Percentiles rank a stretch among this genome's conserved stretches.
phyloP scores from a whole-genome alignment of 2,113 vertebrate genomes.

The Poeciliopsis occidentalis region DNA sequence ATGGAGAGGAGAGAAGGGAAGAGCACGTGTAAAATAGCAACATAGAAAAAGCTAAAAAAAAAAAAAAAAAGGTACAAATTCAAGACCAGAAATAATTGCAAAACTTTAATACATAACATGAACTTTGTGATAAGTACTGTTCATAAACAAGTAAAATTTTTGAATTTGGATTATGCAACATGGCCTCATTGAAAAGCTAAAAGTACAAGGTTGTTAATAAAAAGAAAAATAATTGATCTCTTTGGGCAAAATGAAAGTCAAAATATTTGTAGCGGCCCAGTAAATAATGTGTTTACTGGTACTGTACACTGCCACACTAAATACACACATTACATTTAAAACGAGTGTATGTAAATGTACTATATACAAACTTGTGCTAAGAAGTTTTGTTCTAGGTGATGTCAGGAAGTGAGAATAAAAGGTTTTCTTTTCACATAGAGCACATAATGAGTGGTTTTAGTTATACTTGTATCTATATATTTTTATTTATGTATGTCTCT shows the following conservation, averaged over 20 bases:
- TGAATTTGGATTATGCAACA: background rate
- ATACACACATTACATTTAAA: background rate
- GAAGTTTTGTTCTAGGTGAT: background rate
- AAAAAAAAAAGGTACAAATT: conserved; percentile 19
- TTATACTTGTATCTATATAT: too few relatives aligned
- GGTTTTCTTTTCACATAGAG: too few relatives aligned
- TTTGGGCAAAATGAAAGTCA: background rate
- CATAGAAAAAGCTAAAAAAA: conserved; percentile 7
- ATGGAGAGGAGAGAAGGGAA: background rate
- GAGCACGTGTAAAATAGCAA: conserved; percentile 8
- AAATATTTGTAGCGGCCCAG: background rate
- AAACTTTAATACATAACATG: background rate
- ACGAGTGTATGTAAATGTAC: too few relatives aligned
- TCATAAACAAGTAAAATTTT: background rate
- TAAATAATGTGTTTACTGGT: background rate
- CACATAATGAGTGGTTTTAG: too few relatives aligned
- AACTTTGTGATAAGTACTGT: background rate
- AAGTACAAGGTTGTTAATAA: background rate
- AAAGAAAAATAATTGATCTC: background rate
- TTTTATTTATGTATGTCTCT: too few relatives aligned
- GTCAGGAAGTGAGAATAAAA: too few relatives aligned
- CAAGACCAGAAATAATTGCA: conserved; percentile 19
- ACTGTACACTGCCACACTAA: background rate
- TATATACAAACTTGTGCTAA: background rate
- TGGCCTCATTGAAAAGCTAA: background rate